Evolutionary conservation across 2,113 vertebrate species (phyloP).

Genomic region (Albula goreensis): DNA sequence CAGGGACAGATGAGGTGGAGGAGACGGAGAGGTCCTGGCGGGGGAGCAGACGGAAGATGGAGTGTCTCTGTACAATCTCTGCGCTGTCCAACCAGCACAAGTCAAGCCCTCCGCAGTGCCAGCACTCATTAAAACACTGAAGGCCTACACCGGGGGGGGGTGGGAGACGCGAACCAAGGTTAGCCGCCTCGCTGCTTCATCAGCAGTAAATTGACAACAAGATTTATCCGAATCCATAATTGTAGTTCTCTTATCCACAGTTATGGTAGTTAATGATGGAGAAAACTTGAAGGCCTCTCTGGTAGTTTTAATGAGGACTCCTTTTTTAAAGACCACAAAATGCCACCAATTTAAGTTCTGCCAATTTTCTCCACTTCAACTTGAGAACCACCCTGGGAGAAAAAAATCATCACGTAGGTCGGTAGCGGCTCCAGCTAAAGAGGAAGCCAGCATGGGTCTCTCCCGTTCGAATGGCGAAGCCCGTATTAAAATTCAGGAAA

Average conservation of each 20-base stretch:
- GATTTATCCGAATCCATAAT: slow-evolving; percentile 94
- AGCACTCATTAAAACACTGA: slow-evolving; percentile 91
- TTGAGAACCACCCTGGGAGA: slow-evolving; percentile 85
- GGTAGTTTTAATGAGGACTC: slow-evolving; percentile 94
- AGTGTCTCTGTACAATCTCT: slow-evolving; percentile 29
- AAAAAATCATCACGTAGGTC: slow-evolving; percentile 82
- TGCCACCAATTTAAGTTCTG: slow-evolving; percentile 96
- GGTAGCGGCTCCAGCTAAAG: slow-evolving; percentile 88
- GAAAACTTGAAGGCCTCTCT: slow-evolving; percentile 80
- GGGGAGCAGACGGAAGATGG: slow-evolving; percentile 23
- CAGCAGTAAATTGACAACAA: slow-evolving; percentile 96
- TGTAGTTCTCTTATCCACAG: slow-evolving; percentile 92
- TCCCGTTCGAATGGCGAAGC: slow-evolving; percentile 79
- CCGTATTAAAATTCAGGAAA: slow-evolving; percentile 93
- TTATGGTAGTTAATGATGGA: slow-evolving; percentile 90
- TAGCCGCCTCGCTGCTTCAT: slow-evolving; percentile 81
- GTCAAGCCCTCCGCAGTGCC: slow-evolving; percentile 69
- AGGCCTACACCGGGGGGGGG: slow-evolving; percentile 68
- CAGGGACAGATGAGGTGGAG: slow-evolving; percentile 1
- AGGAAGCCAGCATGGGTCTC: slow-evolving; percentile 87
- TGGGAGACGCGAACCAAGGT: slow-evolving; percentile 78
- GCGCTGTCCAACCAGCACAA: slow-evolving; percentile 68
- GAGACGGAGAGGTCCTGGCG: slow-evolving; percentile 18
- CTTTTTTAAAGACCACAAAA: slow-evolving; percentile 87
- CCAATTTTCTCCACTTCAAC: slow-evolving; percentile 91